Conservation (phyloP, 2,113 vertebrate genomes). For the Gallinago undulata region DNA sequence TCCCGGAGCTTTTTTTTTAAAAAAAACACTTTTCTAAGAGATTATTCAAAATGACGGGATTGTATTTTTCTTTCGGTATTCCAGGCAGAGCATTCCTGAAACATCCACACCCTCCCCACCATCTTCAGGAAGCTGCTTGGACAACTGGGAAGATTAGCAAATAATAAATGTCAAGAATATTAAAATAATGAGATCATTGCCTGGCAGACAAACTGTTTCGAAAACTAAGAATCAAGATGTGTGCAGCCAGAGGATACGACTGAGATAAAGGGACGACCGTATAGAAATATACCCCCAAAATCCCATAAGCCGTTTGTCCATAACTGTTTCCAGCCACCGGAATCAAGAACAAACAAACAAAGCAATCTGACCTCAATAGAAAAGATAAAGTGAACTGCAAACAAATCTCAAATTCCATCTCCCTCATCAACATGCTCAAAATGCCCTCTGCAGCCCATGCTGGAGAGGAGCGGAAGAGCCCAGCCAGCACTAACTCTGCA, state of each 20-base stretch:
- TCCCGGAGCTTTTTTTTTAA: neutral
- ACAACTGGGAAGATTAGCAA: neutral
- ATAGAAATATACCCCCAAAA: neutral
- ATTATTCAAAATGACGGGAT: neutral
- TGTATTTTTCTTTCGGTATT: neutral
- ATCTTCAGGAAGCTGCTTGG: neutral
- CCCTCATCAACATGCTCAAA: neutral
- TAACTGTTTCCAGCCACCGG: neutral
- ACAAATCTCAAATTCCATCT: conserved; percentile 6
- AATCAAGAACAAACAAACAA: conserved; percentile 34
- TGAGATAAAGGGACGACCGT: neutral
- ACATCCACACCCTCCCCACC: neutral
- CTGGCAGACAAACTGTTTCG: neutral
- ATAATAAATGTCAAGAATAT: neutral
- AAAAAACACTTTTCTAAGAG: neutral
- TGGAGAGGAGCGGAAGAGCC: neutral
- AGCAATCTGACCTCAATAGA: conserved; percentile 10
- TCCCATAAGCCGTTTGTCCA: conserved; percentile 19
- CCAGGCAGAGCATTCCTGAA: neutral
- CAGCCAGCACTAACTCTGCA: neutral
- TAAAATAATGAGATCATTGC: neutral
- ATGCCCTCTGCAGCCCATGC: neutral
- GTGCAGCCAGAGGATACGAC: neutral
- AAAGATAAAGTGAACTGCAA: conserved; percentile 54
- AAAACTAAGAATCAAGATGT: neutral